Conservation (phyloP, 2,113 vertebrate species). For the Dromas ardeola region DNA sequence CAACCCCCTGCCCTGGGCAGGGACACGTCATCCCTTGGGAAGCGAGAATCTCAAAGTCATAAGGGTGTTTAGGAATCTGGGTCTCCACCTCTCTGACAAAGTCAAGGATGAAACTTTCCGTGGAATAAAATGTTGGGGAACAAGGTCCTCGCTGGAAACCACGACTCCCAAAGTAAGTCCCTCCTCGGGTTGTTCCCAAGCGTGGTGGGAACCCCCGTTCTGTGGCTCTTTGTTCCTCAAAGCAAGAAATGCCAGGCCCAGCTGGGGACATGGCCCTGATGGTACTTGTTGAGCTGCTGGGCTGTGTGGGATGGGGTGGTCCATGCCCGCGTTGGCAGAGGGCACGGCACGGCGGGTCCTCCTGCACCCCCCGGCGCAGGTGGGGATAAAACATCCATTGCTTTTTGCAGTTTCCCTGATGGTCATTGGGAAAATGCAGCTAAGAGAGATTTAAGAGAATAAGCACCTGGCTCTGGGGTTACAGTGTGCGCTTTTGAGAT, state of each 20-base stretch:
- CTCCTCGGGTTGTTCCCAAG: fast-evolving
- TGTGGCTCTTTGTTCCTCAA: not conserved
- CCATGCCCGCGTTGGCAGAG: fast-evolving
- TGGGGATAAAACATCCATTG: not conserved
- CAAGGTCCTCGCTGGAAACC: not conserved
- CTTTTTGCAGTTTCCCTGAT: not conserved
- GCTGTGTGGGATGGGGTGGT: not conserved
- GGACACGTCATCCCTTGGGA: not conserved
- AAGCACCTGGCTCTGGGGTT: not conserved
- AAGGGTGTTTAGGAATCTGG: not conserved
- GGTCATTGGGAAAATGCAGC: not conserved
- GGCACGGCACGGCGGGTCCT: not conserved
- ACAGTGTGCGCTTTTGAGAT: not conserved
- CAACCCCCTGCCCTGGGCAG: no score
- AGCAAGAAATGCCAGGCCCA: not conserved
- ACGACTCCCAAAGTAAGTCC: not conserved
- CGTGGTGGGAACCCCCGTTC: fast-evolving
- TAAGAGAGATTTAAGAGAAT: not conserved
- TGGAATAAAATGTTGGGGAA: not conserved
- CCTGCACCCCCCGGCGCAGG: not conserved
- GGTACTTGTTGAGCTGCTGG: not conserved
- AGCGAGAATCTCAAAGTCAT: not conserved
- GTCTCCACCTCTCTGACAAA: not conserved
- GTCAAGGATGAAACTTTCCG: not conserved
- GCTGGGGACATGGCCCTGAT: not conserved